Evolutionary conservation across 2,797 vertebrate genomes (phyloP), one percentile per base, ranked within the genome.

Genomic region (Myotis findleyi): DNA sequence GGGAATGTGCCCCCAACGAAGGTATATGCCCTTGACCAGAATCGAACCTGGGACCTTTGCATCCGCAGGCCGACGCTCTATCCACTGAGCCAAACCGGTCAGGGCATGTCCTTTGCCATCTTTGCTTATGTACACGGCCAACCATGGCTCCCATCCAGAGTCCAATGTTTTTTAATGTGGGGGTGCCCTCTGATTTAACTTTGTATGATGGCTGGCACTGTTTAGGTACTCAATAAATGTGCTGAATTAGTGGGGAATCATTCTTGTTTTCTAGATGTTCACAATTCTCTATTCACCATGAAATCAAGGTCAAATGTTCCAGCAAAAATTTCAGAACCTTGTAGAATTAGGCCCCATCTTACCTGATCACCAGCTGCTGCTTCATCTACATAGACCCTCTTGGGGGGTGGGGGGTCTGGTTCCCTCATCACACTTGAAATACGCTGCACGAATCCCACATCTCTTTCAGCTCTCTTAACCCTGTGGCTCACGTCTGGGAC

Each of bases 401-500:
- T 10, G 44, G 2, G 44, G 2, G 44, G 44, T 9, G 9, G 9
- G 8, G 2, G 44, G 44, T 44, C 44, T 38, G 30, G 11, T 83
- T 75, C 30, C 20, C 55, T 80, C 77, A 3, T 33, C 2, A 0
- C 0, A 0, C 16, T 47, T 30, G 38, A 47, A 72, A 47, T 21
- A 66, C 47, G 27, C 13, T 30, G 13, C 4, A 0, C 10, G n/a
- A 71, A 41, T n/a, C 20, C 30, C 4, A 0, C 5, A 4, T n/a
- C 14, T 44, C 33, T 77, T 62, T 57, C 27, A 51, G 17, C 68
- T 33, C 25, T 33, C 71, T 51, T 41, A 71, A 66, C 1, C 49
- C 12, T 11, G 7, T 5, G 3, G 18, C 57, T 94, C 23, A 6
- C 11, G 59, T 33, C 57, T 11, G 16, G 30, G 41, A 36, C 41